Conservation (phyloP, 2,888 invertebrate genomes). For the Drosophila prolongata region DNA sequence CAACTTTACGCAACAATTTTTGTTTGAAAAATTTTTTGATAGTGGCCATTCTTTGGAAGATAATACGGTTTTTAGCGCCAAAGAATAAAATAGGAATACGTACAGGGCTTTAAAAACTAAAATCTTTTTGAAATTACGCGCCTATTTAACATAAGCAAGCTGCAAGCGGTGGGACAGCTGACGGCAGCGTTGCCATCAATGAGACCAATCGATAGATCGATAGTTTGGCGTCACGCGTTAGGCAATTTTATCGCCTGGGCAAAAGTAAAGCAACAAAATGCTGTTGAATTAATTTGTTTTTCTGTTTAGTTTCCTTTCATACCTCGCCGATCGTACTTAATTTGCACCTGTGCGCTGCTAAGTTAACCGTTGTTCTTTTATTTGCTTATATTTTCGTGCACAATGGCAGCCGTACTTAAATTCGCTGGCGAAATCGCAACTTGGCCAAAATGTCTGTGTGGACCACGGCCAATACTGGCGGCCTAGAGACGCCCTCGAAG, state of each 20-base stretch:
- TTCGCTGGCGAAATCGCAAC: slow-evolving; percentile 13
- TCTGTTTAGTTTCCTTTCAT: slow-evolving; percentile 29
- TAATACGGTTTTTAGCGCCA: too few relatives aligned
- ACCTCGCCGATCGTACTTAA: slow-evolving; percentile 38
- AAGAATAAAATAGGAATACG: too few relatives aligned
- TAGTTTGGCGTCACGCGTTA: slow-evolving; percentile 11
- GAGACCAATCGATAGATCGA: slow-evolving; percentile 19
- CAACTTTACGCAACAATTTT: too few relatives aligned
- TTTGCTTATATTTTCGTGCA: slow-evolving; percentile 9
- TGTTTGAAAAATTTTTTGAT: too few relatives aligned
- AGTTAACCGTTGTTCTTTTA: slow-evolving; percentile 5
- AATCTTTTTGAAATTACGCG: background rate
- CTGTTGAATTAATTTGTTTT: slow-evolving; percentile 32
- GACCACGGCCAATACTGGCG: slow-evolving; percentile 89
- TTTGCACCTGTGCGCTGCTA: slow-evolving; percentile 27
- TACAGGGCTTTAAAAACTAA: too few relatives aligned
- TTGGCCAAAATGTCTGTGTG: slow-evolving; percentile 87
- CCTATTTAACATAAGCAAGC: background rate
- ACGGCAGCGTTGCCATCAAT: background rate
- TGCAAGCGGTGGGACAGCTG: slow-evolving; percentile 1
- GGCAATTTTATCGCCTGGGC: background rate
- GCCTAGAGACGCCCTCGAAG: slow-evolving; percentile 80
- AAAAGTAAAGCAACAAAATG: slow-evolving; percentile 33
- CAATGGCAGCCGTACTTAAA: slow-evolving; percentile 37
- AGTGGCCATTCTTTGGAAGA: too few relatives aligned